Evolutionary conservation across 92 coral and sea anemone genomes (phyloP), one percentile per base, ranked within the genome.

Genomic region (Galaxea fascicularis): DNA sequence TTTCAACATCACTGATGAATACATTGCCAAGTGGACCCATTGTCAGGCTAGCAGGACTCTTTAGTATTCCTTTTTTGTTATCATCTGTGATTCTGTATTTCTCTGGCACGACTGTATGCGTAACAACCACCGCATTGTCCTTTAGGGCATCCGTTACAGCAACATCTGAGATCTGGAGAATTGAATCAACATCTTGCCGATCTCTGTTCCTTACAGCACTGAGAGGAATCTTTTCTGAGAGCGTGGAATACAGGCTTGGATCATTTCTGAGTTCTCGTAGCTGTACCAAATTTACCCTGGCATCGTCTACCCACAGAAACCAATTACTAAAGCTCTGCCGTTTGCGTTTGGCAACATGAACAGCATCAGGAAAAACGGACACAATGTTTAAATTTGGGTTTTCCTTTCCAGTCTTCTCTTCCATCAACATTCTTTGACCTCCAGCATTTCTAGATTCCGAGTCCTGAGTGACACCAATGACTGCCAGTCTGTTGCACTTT

Each of bases 311-410:
- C 56, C 52, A 66, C 68, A 59, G 47, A 20, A 72, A 83, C 87
- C 80, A 83, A 59, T 83, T 83, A 8, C 51, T 25, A 18, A 83
- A 83, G 26, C 80, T 41, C 15, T 80, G 77, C 16, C 87, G 83
- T 73, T 87, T 81, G 4, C 77, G 44, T 49, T 87, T 87, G 18
- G 87, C 82, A 41, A 87, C 91, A 52, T 80, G 91, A 21, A 64
- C 82, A 18, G 68, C 87, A 87, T 81, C 82, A 2, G 90, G 82
- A 51, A 73, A 18, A 29, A 16, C 31, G 0, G 68, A 70, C 20
- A 71, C 71, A 54, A 71, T 27, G 66, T 67, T 51, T 11, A 69
- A 27, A 47, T 10, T 4, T 28, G 85, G 76, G 29, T 67, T 68
- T 51, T 67, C 76, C n/a, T n/a, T n/a, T n/a, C n/a, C n/a, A 35